Evolutionary conservation across 2,797 vertebrate species (phyloP), one percentile per base, ranked within the genome.

Genomic region (Malurus splendens): DNA sequence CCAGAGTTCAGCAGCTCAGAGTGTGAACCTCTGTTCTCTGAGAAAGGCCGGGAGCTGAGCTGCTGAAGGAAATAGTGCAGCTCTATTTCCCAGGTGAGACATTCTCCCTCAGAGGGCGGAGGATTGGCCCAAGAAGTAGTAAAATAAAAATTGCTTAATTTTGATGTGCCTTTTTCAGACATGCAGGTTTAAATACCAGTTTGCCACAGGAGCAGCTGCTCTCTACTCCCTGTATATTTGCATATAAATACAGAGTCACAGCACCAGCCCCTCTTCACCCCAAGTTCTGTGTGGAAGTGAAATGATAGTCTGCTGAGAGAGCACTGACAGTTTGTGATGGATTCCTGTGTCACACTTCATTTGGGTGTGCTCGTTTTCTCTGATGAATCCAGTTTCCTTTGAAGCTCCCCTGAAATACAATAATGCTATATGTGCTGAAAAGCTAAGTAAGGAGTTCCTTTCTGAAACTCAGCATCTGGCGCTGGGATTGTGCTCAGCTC

Each of bases 271-370:
- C 60, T 86, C 52, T 80, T 87, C 77, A 73, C 62, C 82, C 79
- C 45, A 44, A 22, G 45, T 87, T 89, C 60, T 91, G 79, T 64
- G 41, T 0, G 2, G 62, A 60, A 82, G 59, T 44, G 85, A 74
- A 87, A 86, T 62, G 71, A 73, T 75, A 44, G 47, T 79, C 52
- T 90, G 76, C 62, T 39, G 36, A n/a, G 86, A 89, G 89, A 92
- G 66, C 77, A 2, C 52, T 71, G 93, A 20, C 87, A 36, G 50
- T 27, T 74, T 62, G 60, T 89, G 93, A 84, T 95, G 87, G 90
- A 88, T 94, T 94, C 91, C 67, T 6, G 22, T 87, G 91, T 86
- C 93, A 87, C 92, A 45, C 91, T 87, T 90, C 66, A 70, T 84
- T 87, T 92, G 90, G 87, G 77, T 67, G 83, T 71, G 77, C 91